These are phyloP conservation scores for Holocentrus rufus DNA, from an alignment of 2,797 vertebrate species.

Conservation along the genomic window DNA sequence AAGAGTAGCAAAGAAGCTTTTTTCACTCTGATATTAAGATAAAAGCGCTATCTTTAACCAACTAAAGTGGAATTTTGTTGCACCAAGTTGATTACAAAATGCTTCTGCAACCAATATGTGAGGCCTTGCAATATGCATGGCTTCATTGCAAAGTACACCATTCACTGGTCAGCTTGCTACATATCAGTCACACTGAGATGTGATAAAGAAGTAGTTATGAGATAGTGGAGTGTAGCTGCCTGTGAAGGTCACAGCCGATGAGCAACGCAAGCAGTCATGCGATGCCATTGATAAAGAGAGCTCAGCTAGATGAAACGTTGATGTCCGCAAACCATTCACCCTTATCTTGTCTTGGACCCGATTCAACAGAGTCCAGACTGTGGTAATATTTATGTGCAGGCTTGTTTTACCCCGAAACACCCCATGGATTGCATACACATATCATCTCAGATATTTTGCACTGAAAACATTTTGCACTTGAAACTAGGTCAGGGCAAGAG, in stretches of 20 bases:
- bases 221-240: neutral
- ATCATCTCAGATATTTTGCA: constrained; percentile 41
- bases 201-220: neutral
- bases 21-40: neutral
- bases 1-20: neutral
- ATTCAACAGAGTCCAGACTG: neutral
- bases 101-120: neutral
- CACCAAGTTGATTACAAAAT: constrained; percentile 4
- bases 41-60: neutral
- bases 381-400: neutral
- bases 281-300: neutral
- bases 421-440: constrained; percentile 21
- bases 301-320: constrained; percentile 1
- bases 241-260: neutral
- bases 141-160: neutral
- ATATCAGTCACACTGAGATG: constrained; percentile 15
- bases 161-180: neutral
- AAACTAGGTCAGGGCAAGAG: constrained; percentile 55
- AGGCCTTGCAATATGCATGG: neutral
- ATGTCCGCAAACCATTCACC: neutral
- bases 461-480: constrained; percentile 37
- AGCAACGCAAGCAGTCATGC: neutral
- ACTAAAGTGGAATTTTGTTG: neutral
- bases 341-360: neutral
- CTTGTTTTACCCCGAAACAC: neutral